Evolutionary conservation across 2,797 vertebrate species (phyloP).

Genomic region (Malurus splendens): DNA sequence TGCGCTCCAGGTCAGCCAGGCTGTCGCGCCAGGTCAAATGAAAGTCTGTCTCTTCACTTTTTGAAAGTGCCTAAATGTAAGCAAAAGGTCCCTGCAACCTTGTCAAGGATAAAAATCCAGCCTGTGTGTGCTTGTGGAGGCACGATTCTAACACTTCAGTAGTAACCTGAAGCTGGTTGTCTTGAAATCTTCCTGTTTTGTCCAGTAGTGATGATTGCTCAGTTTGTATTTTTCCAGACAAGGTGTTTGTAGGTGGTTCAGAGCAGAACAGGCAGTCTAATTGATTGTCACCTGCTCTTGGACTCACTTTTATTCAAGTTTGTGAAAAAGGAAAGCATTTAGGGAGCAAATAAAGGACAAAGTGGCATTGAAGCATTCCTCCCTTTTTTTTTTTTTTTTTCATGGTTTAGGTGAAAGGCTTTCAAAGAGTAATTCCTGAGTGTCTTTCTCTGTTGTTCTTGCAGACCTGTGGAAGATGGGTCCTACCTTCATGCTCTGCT

Average conservation of each 20-base stretch:
- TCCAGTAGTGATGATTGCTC: slow-evolving; percentile 6
- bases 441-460: background rate
- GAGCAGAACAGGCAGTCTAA: background rate
- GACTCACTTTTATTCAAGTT: background rate
- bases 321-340: background rate
- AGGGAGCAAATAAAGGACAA: background rate
- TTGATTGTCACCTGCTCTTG: background rate
- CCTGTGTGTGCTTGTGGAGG: background rate
- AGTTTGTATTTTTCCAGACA: slow-evolving; percentile 2
- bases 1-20: background rate
- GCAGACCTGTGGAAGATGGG: background rate
- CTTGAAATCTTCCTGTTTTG: slow-evolving; percentile 57
- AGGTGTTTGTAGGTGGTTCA: slow-evolving; percentile 10
- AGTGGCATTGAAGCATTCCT: background rate
- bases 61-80: background rate
- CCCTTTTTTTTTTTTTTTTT: accelerated
- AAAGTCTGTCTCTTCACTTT: background rate
- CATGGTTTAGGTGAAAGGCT: background rate
- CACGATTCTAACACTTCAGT: background rate
- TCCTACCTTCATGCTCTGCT: background rate
- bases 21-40: accelerated
- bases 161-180: slow-evolving; percentile 11
- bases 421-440: background rate
- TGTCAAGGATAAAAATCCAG: background rate
- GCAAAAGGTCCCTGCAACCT: background rate